A percentile compares a stretch with the other conserved stretches of the same genome.
Evolutionary conservation across 2,797 vertebrate species (phyloP).

Genomic region (Acanthurus lineatus): DNA sequence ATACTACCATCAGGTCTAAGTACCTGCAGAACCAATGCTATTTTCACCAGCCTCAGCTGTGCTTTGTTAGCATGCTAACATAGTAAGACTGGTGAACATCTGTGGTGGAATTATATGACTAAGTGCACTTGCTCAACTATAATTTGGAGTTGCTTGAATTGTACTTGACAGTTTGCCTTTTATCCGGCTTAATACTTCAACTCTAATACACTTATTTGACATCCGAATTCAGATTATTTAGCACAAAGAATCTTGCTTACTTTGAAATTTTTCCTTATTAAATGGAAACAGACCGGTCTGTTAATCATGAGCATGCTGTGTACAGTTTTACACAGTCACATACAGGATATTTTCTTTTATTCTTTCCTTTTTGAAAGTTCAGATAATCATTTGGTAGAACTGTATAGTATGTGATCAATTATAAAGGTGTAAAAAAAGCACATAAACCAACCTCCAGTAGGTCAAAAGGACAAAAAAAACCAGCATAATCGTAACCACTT

Average conservation of each 20-base stretch:
- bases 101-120: too few species aligned
- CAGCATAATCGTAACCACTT: background rate
- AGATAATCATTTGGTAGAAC: conserved; percentile 2
- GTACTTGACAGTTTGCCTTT: too few species aligned
- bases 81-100: too few species aligned
- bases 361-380: background rate
- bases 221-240: background rate
- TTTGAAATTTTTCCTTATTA: conserved; percentile 3
- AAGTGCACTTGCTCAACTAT: too few species aligned
- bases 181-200: too few species aligned
- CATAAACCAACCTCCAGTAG: background rate
- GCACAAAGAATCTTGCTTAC: background rate
- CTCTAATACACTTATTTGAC: too few species aligned
- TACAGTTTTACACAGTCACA: conserved; percentile 8
- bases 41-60: too few species aligned
- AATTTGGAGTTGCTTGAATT: too few species aligned
- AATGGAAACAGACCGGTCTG: conserved; percentile 6
- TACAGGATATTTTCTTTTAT: conserved; percentile 8
- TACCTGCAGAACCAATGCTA: too few species aligned
- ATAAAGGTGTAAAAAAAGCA: conserved; percentile 1
- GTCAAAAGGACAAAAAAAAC: conserved; percentile 3
- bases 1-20: too few species aligned
- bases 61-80: too few species aligned
- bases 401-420: conserved; percentile 13
- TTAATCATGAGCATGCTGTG: background rate